phyloP scores from a whole-genome alignment of 2,888 invertebrate genomes.

The Buathra laborator region DNA sequence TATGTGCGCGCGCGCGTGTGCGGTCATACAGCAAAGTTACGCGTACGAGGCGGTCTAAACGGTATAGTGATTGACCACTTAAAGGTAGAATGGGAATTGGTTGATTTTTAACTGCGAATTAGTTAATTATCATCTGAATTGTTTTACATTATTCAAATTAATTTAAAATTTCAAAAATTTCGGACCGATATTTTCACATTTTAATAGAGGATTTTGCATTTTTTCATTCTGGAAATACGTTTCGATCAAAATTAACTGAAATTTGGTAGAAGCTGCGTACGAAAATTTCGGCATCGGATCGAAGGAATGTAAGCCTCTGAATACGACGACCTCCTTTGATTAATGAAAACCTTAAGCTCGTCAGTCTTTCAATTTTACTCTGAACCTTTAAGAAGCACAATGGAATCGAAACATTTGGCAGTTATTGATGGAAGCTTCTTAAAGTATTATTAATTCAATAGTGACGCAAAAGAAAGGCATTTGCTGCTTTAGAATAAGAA shows the following conservation, averaged over 20 bases:
- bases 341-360: too few species aligned
- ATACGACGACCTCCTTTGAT: too few species aligned
- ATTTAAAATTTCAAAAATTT: not conserved
- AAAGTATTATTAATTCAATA: too few species aligned
- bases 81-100: not conserved
- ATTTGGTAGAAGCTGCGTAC: not conserved
- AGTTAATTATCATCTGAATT: not conserved
- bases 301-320: too few species aligned
- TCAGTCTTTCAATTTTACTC: too few species aligned
- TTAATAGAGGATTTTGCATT: not conserved
- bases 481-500: too few species aligned
- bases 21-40: slow-evolving; percentile 30
- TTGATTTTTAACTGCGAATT: not conserved
- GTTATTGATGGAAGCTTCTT: too few species aligned
- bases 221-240: not conserved
- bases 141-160: not conserved
- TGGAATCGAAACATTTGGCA: too few species aligned
- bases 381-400: too few species aligned
- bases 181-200: not conserved
- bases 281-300: too few species aligned
- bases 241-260: not conserved
- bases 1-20: slow-evolving; percentile 11
- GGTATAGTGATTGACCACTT: slow-evolving; percentile 23
- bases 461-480: too few species aligned
- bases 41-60: not conserved